Percentiles rank a stretch among this genome's conserved stretches.
These are phyloP conservation scores for Discoglossus pictus DNA, from an alignment of 2,797 vertebrate genomes.

Conservation along the genomic window DNA sequence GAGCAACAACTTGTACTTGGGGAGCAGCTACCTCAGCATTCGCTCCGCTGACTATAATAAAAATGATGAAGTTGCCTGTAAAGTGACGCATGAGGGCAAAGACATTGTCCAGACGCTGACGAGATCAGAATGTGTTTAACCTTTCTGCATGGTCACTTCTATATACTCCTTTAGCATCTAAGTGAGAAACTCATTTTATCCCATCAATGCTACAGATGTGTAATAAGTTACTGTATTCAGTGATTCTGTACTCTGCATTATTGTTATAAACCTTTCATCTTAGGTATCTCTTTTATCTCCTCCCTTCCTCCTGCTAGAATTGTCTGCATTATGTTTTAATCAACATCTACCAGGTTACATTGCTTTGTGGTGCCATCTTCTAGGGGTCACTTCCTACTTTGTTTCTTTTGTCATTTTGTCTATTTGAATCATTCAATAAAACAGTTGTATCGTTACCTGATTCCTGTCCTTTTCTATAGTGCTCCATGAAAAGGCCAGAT, in stretches of 20 bases:
- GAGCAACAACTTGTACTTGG: conserved; percentile 55
- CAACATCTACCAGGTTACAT: too few species aligned
- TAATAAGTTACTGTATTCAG: neutral
- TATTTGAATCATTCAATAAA: conserved; percentile 16
- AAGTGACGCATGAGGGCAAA: conserved; percentile 54
- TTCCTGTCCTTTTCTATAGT: too few species aligned
- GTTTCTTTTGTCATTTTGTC: conserved; percentile 7
- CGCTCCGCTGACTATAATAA: conserved; percentile 42
- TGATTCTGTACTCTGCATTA: neutral
- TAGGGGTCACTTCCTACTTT: neutral
- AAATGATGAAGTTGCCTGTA: conserved; percentile 49
- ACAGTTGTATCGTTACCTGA: too few species aligned
- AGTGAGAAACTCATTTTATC: neutral
- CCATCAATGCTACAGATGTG: neutral
- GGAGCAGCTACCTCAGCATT: conserved; percentile 63
- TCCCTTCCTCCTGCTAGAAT: too few species aligned
- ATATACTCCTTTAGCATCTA: too few species aligned
- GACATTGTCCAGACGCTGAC: conserved; percentile 31
- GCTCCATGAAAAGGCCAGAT: too few species aligned
- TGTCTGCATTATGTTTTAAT: too few species aligned
- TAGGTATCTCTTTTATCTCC: neutral
- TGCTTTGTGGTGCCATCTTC: too few species aligned
- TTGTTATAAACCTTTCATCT: neutral
- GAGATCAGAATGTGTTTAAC: conserved; percentile 38
- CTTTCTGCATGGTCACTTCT: too few species aligned